phyloP scores from a whole-genome alignment of 2,888 invertebrate species.

The Phyllotreta cruciferae region DNA sequence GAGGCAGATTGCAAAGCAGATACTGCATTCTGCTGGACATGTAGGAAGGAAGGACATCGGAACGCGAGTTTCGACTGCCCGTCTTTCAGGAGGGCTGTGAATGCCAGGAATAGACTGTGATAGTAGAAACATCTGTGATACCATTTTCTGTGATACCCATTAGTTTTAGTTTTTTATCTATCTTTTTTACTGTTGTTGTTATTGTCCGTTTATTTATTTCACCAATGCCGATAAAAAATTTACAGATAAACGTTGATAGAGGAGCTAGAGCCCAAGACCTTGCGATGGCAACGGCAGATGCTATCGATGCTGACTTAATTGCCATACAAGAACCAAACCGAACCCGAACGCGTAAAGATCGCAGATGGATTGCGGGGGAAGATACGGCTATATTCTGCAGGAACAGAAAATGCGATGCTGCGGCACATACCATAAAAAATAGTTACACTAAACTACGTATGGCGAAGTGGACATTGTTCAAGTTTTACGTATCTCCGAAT shows the following conservation, averaged over 20 bases:
- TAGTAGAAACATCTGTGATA: too few species aligned
- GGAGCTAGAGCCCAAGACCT: slow-evolving; percentile 2
- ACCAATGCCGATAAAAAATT: too few species aligned
- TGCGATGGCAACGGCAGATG: not conserved
- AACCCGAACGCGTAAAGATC: not conserved
- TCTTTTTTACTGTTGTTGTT: too few species aligned
- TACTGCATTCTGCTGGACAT: not conserved
- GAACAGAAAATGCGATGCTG: slow-evolving; percentile 4
- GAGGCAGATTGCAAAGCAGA: not conserved
- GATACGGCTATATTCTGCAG: slow-evolving; percentile 11
- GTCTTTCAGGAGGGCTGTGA: too few species aligned
- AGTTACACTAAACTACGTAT: not conserved
- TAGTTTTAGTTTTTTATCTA: too few species aligned
- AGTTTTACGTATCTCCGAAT: slow-evolving; percentile 18
- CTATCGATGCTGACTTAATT: slow-evolving; percentile 2
- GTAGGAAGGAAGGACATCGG: not conserved
- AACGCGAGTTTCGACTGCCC: too few species aligned
- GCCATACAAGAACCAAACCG: slow-evolving; percentile 18
- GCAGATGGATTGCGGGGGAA: slow-evolving; percentile 3
- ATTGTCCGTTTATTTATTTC: too few species aligned
- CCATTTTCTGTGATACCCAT: too few species aligned
- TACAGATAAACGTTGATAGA: slow-evolving; percentile 10
- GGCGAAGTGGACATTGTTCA: slow-evolving; percentile 6
- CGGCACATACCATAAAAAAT: not conserved
- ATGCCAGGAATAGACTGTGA: too few species aligned